Conservation (phyloP, 2,113 vertebrate species). For the Crotophaga sulcirostris region DNA sequence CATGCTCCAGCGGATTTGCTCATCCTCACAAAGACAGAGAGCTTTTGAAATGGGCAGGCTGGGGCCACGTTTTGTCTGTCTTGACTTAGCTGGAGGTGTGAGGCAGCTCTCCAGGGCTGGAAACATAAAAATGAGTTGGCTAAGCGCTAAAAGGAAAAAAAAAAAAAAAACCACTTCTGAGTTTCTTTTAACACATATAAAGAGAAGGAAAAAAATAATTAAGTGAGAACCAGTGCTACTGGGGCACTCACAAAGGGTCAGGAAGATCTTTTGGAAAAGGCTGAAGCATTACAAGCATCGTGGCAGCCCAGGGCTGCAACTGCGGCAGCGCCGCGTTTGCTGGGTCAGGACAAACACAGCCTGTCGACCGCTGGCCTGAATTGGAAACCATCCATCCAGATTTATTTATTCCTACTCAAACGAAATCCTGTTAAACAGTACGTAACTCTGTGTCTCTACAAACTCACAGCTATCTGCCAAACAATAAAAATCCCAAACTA, state of each 20-base stretch:
- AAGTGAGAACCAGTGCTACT: not conserved
- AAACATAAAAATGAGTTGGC: slow-evolving; percentile 1
- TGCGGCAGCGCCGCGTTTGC: not conserved
- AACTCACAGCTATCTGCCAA: slow-evolving; percentile 75
- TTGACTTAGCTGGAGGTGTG: not conserved
- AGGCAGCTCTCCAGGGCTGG: not conserved
- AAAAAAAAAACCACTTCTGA: not conserved
- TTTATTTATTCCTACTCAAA: slow-evolving; percentile 72
- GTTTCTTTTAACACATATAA: not conserved
- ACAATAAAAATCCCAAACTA: slow-evolving; percentile 78
- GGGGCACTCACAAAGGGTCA: not conserved
- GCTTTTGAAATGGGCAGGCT: not conserved
- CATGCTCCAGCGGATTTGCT: not conserved
- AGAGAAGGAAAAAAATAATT: not conserved
- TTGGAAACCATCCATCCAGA: slow-evolving; percentile 12
- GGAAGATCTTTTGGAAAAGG: not conserved
- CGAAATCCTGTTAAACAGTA: slow-evolving; percentile 69
- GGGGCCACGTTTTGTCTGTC: not conserved
- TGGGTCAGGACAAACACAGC: not conserved
- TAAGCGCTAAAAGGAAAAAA: not conserved
- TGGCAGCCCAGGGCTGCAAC: not conserved
- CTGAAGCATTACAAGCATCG: not conserved
- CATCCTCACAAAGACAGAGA: not conserved
- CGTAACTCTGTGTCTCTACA: slow-evolving; percentile 68
- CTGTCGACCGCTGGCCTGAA: slow-evolving; percentile 4